Evolutionary conservation across 2,113 vertebrate genomes (phyloP).

Genomic region (Ceyx cyanopectus): DNA sequence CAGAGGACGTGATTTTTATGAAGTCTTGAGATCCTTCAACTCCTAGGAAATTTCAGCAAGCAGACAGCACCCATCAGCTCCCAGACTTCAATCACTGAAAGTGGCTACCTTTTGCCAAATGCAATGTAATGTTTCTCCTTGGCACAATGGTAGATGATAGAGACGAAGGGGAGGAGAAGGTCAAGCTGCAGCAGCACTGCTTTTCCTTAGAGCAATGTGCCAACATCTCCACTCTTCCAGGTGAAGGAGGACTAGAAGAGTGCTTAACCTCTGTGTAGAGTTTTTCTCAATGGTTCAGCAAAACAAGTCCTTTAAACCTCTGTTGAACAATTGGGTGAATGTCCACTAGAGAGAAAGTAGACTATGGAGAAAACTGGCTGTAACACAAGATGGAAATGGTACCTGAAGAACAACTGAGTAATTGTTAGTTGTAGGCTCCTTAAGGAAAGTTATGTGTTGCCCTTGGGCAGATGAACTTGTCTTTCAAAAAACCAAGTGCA

Average conservation of each 20-base stretch:
- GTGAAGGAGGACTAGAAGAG: not conserved
- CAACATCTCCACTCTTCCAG: not conserved
- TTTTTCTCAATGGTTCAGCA: not conserved
- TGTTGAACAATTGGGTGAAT: not conserved
- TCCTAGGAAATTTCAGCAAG: not conserved
- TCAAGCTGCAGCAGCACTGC: not conserved
- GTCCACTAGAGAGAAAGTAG: not conserved
- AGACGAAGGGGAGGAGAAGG: not conserved
- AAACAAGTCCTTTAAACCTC: not conserved
- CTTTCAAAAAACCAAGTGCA: not conserved
- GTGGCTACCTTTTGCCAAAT: not conserved
- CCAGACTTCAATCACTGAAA: not conserved
- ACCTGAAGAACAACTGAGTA: not conserved
- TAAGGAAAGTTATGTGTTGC: not conserved
- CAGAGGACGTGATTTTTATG: not conserved
- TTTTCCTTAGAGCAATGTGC: not conserved
- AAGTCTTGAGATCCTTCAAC: not conserved
- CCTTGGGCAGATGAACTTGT: not conserved
- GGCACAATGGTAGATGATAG: not conserved
- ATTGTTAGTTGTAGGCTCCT: not conserved
- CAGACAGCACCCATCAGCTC: not conserved
- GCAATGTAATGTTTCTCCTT: not conserved
- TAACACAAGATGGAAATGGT: not conserved
- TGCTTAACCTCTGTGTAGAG: not conserved
- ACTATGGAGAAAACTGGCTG: not conserved